Evolutionary conservation across 2,113 vertebrate species (phyloP).

Genomic region (Syngnathoides biaculeatus): DNA sequence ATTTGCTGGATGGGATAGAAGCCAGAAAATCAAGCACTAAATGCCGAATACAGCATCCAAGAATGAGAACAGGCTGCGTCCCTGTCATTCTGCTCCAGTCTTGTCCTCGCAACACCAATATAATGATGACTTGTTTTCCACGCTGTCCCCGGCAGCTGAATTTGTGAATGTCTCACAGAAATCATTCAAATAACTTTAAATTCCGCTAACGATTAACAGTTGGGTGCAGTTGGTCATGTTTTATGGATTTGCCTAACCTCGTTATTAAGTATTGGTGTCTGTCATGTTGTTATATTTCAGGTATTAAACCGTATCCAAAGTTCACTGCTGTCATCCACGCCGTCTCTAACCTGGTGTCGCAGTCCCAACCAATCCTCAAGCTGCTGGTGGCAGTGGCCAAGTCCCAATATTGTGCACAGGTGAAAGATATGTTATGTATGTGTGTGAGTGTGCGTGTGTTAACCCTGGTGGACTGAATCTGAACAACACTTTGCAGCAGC

Average conservation of each 20-base stretch:
- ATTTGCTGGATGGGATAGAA: conserved; percentile 25
- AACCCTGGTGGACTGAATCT: conserved; percentile 52
- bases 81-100: conserved; percentile 23
- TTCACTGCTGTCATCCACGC: conserved; percentile 98
- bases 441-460: conserved; percentile 23
- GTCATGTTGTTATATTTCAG: conserved; percentile 70
- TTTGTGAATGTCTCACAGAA: neutral
- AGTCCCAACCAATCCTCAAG: conserved; percentile 97
- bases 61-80: conserved; percentile 8
- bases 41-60: conserved; percentile 34
- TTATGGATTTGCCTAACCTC: neutral
- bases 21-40: conserved; percentile 9
- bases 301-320: conserved; percentile 86
- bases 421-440: conserved; percentile 40
- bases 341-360: conserved; percentile 94
- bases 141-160: conserved; percentile 15
- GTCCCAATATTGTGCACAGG: conserved; percentile 98
- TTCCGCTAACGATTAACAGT: conserved; percentile 16
- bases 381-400: conserved; percentile 93
- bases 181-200: neutral
- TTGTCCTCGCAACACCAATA: conserved; percentile 10
- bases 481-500: conserved; percentile 37
- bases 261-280: conserved; percentile 21
- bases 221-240: neutral
- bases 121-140: neutral